phyloP scores from a whole-genome alignment of 2,797 vertebrate genomes.

The Oophaga sylvatica region DNA sequence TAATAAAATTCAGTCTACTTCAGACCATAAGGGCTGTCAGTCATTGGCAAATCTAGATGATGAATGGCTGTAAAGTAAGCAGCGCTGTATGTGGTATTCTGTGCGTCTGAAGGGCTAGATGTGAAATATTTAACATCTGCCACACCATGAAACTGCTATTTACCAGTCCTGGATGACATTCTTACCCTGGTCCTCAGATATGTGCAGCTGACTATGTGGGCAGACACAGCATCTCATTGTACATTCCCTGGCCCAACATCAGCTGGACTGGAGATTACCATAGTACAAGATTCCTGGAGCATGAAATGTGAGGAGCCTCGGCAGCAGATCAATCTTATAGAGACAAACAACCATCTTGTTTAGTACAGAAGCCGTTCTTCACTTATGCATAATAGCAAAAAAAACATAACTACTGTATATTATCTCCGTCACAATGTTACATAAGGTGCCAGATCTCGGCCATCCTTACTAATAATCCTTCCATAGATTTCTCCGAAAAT shows the following conservation, averaged over 20 bases:
- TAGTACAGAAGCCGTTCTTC: background rate
- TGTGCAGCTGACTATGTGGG: constrained; percentile 2
- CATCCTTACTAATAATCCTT: no score
- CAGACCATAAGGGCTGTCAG: constrained; percentile 20
- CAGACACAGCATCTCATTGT: constrained; percentile 24
- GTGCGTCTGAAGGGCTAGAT: background rate
- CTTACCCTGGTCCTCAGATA: background rate
- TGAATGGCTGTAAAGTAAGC: constrained; percentile 23
- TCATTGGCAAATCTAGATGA: constrained; percentile 17
- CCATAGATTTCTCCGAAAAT: no score
- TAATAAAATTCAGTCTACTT: constrained; percentile 8
- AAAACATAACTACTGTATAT: background rate
- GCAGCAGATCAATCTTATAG: background rate
- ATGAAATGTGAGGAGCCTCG: background rate
- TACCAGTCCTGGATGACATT: background rate
- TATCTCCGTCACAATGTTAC: background rate
- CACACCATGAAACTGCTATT: background rate
- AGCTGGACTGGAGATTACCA: background rate
- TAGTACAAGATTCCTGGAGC: constrained; percentile 12
- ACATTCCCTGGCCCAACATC: background rate
- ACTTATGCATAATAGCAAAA: background rate
- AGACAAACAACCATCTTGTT: background rate
- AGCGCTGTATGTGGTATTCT: background rate
- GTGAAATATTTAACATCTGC: background rate
- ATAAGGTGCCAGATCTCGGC: background rate